Evolutionary conservation across 2,888 invertebrate genomes (phyloP).

Genomic region (Kuschelorhynchus macadamiae): DNA sequence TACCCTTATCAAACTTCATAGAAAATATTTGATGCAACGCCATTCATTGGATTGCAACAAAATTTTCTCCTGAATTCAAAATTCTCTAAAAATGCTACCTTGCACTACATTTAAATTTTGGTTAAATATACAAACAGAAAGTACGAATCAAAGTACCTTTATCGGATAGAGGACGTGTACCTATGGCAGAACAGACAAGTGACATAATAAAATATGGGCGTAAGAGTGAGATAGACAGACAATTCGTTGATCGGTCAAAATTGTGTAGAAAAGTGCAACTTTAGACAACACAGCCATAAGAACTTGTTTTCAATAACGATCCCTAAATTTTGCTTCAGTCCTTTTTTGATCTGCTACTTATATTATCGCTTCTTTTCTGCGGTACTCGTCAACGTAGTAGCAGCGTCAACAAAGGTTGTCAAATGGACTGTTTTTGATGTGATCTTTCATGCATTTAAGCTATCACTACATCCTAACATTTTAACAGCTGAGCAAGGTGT

Average conservation of each 20-base stretch:
- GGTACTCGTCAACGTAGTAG: constrained; percentile 25
- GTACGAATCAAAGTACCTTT: constrained; percentile 35
- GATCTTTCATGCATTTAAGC: constrained; percentile 41
- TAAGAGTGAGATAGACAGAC: constrained; percentile 39
- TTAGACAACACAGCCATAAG: constrained; percentile 69
- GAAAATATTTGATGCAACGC: constrained; percentile 1
- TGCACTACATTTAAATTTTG: constrained; percentile 34
- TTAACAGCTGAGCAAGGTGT: constrained; percentile 27
- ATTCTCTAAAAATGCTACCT: constrained; percentile 35
- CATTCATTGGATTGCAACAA: constrained; percentile 2
- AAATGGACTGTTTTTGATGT: constrained; percentile 30
- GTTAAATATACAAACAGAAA: constrained; percentile 25
- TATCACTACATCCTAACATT: constrained; percentile 29
- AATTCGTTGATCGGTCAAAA: constrained; percentile 31
- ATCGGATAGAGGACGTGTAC: constrained; percentile 18
- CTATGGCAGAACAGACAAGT: constrained; percentile 37
- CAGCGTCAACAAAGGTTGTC: constrained; percentile 39
- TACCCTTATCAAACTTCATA: too few species aligned
- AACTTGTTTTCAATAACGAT: constrained; percentile 19
- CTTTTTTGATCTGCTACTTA: constrained; percentile 32
- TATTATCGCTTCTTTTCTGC: constrained; percentile 7
- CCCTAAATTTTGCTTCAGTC: constrained; percentile 14
- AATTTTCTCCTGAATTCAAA: constrained; percentile 9
- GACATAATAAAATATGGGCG: constrained; percentile 30
- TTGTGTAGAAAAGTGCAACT: constrained; percentile 62